Evolutionary conservation across 2,113 vertebrate genomes (phyloP).

Genomic region (Clarias magur): DNA sequence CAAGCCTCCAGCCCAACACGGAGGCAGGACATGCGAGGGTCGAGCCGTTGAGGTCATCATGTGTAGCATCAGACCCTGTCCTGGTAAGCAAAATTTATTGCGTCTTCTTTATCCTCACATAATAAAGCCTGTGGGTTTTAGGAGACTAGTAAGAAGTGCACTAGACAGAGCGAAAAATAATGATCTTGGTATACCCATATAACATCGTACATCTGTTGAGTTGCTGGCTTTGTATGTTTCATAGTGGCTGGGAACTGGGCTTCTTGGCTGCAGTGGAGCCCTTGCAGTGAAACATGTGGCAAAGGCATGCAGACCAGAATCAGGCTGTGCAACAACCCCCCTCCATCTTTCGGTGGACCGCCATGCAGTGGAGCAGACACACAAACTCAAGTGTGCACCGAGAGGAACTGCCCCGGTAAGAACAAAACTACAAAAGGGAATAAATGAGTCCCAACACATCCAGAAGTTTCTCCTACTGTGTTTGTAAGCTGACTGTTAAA

Average conservation of each 20-base stretch:
- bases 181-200: background rate
- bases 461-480: background rate
- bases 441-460: background rate
- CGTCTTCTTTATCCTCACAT: background rate
- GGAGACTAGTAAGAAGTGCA: background rate
- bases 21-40: constrained; percentile 84
- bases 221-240: background rate
- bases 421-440: background rate
- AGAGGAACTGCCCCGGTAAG: constrained; percentile 84
- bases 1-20: constrained; percentile 79
- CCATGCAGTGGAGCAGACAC: constrained; percentile 79
- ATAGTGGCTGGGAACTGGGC: constrained; percentile 89
- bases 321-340: constrained; percentile 84
- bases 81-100: constrained; percentile 74
- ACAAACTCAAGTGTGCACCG: constrained; percentile 86
- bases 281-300: constrained; percentile 86
- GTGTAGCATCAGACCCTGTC: constrained; percentile 86
- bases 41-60: constrained; percentile 78
- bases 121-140: background rate
- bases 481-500: background rate
- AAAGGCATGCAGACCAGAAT: constrained; percentile 83
- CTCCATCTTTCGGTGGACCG: constrained; percentile 79
- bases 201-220: background rate
- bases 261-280: constrained; percentile 85
- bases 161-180: background rate